phyloP scores from a whole-genome alignment of 2,797 vertebrate genomes.

The Megalops cyprinoides region DNA sequence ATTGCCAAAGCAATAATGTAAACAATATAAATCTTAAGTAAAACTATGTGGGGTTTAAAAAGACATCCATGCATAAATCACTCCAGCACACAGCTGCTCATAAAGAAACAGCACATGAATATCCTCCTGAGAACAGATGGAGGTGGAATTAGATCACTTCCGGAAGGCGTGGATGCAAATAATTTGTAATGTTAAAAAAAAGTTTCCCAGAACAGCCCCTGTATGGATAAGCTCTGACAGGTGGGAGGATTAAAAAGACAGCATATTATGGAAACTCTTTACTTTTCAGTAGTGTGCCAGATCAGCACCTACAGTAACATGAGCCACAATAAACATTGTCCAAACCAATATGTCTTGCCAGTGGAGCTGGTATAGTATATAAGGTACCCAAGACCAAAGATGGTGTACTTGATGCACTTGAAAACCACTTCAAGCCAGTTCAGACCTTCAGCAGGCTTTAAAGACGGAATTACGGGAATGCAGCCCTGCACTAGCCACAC shows the following conservation, averaged over 20 bases:
- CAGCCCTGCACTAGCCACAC: neutral
- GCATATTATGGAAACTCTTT: neutral
- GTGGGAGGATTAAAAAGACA: neutral
- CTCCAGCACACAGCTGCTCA: neutral
- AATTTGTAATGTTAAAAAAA: neutral
- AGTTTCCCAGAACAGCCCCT: neutral
- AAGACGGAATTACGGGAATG: slow-evolving; percentile 4
- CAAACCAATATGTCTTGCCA: neutral
- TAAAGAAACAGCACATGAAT: neutral
- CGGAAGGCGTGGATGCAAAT: neutral
- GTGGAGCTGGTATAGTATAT: neutral
- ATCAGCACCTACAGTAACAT: neutral
- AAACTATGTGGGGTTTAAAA: too few species aligned
- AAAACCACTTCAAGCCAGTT: neutral
- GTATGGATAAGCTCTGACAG: slow-evolving; percentile 10
- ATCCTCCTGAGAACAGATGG: neutral
- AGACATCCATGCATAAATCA: too few species aligned
- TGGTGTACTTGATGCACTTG: neutral
- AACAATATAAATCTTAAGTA: too few species aligned
- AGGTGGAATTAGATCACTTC: neutral
- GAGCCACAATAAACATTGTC: neutral
- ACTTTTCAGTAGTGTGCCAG: neutral
- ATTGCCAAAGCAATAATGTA: too few species aligned
- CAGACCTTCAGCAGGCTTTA: neutral
- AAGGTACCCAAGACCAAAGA: neutral